Conservation (phyloP, 2,888 invertebrate genomes). For the Hypomecis atomaria region DNA sequence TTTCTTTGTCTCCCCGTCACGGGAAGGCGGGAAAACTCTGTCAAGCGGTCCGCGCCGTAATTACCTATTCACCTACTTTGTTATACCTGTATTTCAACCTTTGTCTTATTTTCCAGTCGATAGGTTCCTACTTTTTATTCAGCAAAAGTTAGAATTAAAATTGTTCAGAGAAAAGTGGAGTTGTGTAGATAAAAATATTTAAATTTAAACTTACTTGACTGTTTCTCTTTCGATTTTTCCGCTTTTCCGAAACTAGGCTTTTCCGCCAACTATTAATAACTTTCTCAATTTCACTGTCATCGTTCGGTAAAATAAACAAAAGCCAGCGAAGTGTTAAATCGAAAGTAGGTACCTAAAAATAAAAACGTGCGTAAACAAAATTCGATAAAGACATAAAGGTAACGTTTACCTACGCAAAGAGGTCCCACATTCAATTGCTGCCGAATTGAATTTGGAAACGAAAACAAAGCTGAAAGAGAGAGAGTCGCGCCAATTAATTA, state of each 20-base stretch:
- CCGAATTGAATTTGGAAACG: constrained; percentile 30
- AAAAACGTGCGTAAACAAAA: constrained; percentile 32
- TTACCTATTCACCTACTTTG: constrained; percentile 12
- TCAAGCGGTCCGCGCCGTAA: constrained; percentile 5
- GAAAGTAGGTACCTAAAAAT: constrained; percentile 33
- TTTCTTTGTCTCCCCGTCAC: constrained; percentile 36
- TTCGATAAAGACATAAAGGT: constrained; percentile 27
- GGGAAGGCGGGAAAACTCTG: constrained; percentile 33
- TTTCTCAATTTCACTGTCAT: constrained; percentile 30
- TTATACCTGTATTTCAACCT: constrained; percentile 2
- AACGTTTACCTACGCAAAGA: constrained; percentile 31
- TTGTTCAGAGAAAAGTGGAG: constrained; percentile 4
- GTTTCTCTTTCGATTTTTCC: constrained; percentile 23
- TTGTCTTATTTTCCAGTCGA: no score
- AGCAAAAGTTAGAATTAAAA: constrained; percentile 2
- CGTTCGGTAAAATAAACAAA: constrained; percentile 25
- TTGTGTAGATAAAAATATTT: constrained; percentile 12
- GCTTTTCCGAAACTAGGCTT: constrained; percentile 24
- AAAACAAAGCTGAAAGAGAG: constrained; percentile 36
- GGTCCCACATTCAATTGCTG: constrained; percentile 29
- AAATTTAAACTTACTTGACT: constrained; percentile 26
- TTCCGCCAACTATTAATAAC: constrained; percentile 28
- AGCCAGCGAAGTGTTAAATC: constrained; percentile 34
- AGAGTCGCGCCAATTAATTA: constrained; percentile 32
- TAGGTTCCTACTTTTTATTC: not conserved